These are phyloP conservation scores for Zeuzera pyrina DNA, from an alignment of 2,888 invertebrate species.

Conservation along the genomic window DNA sequence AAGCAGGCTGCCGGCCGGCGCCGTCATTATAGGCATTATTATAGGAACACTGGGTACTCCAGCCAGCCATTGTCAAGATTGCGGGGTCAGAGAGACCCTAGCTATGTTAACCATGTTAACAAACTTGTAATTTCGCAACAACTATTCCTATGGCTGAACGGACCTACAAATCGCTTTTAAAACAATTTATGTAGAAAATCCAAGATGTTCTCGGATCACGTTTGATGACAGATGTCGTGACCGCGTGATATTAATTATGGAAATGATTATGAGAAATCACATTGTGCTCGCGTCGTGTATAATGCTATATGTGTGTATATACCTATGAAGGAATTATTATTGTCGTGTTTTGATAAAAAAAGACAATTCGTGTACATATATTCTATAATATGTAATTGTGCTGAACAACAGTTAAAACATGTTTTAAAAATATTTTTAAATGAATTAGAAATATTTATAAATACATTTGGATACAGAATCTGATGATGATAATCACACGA, in stretches of 20 bases:
- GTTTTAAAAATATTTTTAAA: no score
- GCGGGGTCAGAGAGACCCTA: constrained; percentile 61
- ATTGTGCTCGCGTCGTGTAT: constrained; percentile 25
- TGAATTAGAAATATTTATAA: no score
- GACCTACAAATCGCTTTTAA: constrained; percentile 64
- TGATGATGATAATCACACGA: no score
- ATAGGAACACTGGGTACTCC: constrained; percentile 52
- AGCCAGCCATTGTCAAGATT: constrained; percentile 69
- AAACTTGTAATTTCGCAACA: constrained; percentile 61
- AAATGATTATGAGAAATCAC: constrained; percentile 47
- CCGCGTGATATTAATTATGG: constrained; percentile 59
- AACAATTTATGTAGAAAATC: constrained; percentile 47
- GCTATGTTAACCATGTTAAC: constrained; percentile 39
- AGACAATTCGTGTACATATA: no score
- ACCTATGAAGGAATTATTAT: constrained; percentile 10
- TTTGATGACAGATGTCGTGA: constrained; percentile 54
- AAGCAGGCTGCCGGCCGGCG: constrained; percentile 64
- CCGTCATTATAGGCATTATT: constrained; percentile 66
- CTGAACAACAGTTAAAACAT: no score
- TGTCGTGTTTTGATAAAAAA: no score
- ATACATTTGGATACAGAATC: no score
- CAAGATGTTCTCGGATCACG: constrained; percentile 39
- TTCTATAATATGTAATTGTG: no score
- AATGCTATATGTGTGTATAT: constrained; percentile 22
- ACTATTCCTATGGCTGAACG: constrained; percentile 59